A percentile compares a stretch with the other conserved stretches of the same genome.
These are phyloP conservation scores for Acleris laterana DNA, from an alignment of 2,888 invertebrate species.

Conservation along the genomic window DNA sequence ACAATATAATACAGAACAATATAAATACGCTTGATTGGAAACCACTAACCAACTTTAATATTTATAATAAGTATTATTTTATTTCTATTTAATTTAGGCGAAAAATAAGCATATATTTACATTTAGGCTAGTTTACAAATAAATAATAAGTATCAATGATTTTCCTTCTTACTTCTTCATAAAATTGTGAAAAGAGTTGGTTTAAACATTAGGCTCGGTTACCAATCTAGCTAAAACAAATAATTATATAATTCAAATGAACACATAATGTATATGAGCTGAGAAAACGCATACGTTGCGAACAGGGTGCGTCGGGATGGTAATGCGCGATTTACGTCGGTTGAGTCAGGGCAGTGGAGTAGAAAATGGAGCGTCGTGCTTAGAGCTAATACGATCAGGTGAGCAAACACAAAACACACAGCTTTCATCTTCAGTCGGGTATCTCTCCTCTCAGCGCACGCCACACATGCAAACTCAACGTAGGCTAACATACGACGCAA, in stretches of 20 bases:
- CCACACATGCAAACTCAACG: slow-evolving; percentile 43
- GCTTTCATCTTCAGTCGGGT: slow-evolving; percentile 82
- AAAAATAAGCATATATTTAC: no score
- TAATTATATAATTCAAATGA: slow-evolving; percentile 55
- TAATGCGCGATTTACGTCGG: slow-evolving; percentile 73
- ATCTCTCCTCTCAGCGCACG: slow-evolving; percentile 54
- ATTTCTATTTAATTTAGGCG: no score
- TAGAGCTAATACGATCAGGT: slow-evolving; percentile 81
- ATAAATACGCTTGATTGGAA: no score
- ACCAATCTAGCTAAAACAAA: background rate
- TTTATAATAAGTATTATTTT: no score
- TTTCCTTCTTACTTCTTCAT: no score
- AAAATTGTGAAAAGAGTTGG: no score
- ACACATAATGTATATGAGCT: slow-evolving; percentile 47
- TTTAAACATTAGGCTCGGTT: background rate
- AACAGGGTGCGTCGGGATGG: slow-evolving; percentile 68
- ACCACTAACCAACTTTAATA: no score
- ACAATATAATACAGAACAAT: no score
- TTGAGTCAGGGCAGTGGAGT: slow-evolving; percentile 72
- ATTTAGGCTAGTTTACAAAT: no score
- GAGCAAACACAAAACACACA: slow-evolving; percentile 75
- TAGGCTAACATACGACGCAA: slow-evolving; percentile 10
- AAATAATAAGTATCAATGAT: no score
- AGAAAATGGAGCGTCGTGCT: slow-evolving; percentile 79
- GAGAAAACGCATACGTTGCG: slow-evolving; percentile 64